phyloP scores from a whole-genome alignment of 2,113 vertebrate genomes.

The Antechinus stuartii region DNA sequence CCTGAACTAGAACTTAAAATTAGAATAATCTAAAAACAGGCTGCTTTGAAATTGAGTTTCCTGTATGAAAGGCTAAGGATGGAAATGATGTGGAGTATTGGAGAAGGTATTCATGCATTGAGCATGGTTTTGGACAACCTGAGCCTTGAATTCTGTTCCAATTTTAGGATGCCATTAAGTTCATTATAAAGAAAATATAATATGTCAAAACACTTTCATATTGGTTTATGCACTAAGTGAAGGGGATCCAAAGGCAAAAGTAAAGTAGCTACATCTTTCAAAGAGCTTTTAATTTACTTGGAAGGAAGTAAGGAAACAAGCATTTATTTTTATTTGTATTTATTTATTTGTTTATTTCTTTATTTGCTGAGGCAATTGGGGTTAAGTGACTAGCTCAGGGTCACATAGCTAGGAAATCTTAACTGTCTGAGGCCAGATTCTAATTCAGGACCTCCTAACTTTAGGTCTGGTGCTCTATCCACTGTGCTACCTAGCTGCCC shows the following conservation, averaged over 20 bases:
- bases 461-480: no score
- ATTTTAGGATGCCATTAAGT: not conserved
- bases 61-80: not conserved
- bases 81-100: not conserved
- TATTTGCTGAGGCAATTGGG: no score
- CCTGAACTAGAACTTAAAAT: not conserved
- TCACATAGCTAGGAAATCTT: no score
- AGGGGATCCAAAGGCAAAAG: not conserved
- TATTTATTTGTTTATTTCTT: no score
- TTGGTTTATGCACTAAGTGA: not conserved
- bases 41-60: not conserved
- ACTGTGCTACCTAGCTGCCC: no score
- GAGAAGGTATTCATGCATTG: not conserved
- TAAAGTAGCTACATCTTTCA: not conserved
- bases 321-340: not conserved
- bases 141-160: not conserved
- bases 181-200: not conserved
- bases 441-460: no score
- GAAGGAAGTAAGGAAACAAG: not conserved
- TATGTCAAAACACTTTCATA: not conserved
- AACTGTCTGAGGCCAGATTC: no score
- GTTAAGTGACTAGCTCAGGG: no score
- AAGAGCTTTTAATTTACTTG: not conserved
- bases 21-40: not conserved
- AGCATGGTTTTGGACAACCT: not conserved